Percentiles rank a stretch among this genome's conserved stretches.
These are phyloP conservation scores for Onychorhynchus coronatus DNA, from an alignment of 2,113 vertebrate genomes.

Conservation along the genomic window DNA sequence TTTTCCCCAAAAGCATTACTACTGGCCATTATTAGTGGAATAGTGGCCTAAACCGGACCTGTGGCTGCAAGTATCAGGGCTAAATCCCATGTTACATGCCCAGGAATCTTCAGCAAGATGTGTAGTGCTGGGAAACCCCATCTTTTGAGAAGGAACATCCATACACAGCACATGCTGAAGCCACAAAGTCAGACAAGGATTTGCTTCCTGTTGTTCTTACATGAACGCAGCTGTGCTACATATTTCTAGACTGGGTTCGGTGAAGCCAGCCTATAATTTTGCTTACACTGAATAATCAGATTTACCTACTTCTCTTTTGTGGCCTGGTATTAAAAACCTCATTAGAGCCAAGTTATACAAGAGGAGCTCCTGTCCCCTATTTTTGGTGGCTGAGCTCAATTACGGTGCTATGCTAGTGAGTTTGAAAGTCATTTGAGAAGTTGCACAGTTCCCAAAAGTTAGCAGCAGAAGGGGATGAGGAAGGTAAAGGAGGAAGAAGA, in stretches of 20 bases:
- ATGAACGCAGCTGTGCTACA: not conserved
- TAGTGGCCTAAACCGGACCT: not conserved
- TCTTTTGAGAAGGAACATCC: not conserved
- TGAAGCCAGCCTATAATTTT: not conserved
- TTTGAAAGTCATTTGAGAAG: not conserved
- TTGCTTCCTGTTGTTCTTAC: not conserved
- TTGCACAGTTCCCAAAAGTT: not conserved
- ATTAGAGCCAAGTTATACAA: not conserved
- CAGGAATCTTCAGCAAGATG: not conserved
- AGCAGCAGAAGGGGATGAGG: not conserved
- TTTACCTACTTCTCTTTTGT: not conserved
- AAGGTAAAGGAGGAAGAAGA: constrained; percentile 13
- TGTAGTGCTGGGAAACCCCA: not conserved
- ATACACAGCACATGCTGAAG: not conserved
- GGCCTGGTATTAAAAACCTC: not conserved
- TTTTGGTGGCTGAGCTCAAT: not conserved
- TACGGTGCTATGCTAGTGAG: not conserved
- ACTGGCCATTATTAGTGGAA: not conserved
- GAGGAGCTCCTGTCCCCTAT: not conserved
- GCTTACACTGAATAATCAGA: not conserved
- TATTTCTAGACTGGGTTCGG: not conserved
- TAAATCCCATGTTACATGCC: not conserved
- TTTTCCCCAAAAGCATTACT: not conserved
- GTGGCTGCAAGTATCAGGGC: not conserved
- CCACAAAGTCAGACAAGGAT: not conserved